Base-by-base conservation (phyloP, 2,797 vertebrate species). In the Apodemus agrarius region DNA sequence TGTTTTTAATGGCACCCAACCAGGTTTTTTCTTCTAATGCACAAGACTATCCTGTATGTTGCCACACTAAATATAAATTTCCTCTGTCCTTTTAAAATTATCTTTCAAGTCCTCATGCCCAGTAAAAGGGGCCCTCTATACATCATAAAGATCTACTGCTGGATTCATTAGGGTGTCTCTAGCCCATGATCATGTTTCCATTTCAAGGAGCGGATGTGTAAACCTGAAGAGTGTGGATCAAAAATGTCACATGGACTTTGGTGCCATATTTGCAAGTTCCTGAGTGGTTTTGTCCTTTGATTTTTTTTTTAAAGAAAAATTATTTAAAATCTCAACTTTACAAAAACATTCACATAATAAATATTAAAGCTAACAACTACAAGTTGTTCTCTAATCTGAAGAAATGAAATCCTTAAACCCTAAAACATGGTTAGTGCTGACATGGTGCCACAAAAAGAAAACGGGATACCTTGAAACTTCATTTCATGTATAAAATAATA, bases 31-130 rank as follows among this genome's bases (percentile, higher is more conserved):
- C 63, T 52, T 74, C 57, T 57, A 83, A 61, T 78, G 61, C 16
- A 37, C 17, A 95, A 86, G 52, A 80, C n/a, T 49, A 75, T 9
- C 83, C 3, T 61, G 43, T 61, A 80, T 26, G 54, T 93, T 46
- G 43, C 81, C 74, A 94, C 24, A 31, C 14, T 82, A 96, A 94
- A 91, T 46, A 84, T 74, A 78, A 72, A 88, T 84, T 85, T 91
- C 52, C 29, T 92, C 76, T 24, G 1, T 59, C 17, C 31, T 69
- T 93, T 96, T 74, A 59, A 72, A 89, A 79, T 40, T 93, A 63
- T 22, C 93, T 95, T 91, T 93, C 46, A 96, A 91, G 96, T 40
- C 12, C 49, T 92, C 76, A 86, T 4, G 80, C 21, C 61, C n/a
- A 86, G 34, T 43, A n/a, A 90, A 87, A 93, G 10, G 83, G 43